Evolutionary conservation across 2,113 vertebrate genomes (phyloP).

Genomic region (Petromus typicus): DNA sequence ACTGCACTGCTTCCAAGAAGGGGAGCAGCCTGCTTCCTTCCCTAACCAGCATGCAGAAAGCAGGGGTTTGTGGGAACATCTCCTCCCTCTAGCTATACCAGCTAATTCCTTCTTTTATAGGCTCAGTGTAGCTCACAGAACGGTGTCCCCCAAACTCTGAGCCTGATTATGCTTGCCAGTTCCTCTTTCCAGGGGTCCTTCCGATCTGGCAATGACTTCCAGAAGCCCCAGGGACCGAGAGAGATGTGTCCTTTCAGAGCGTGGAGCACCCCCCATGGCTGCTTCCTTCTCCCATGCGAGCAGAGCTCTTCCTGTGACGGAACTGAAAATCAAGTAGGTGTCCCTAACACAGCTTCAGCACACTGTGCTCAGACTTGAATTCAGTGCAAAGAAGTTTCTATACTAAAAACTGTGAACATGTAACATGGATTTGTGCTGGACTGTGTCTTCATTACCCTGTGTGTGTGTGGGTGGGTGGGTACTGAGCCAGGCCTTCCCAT

Average conservation of each 20-base stretch:
- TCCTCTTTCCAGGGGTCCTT: not conserved
- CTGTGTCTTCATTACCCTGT: not conserved
- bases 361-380: not conserved
- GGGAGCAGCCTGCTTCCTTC: not conserved
- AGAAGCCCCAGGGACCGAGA: not conserved
- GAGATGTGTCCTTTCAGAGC: not conserved
- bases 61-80: not conserved
- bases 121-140: not conserved
- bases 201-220: not conserved
- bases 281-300: too few species aligned
- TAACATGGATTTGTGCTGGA: not conserved
- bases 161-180: too few species aligned
- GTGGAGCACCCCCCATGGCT: not conserved
- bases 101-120: accelerated
- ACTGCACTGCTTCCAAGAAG: not conserved
- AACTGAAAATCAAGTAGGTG: too few species aligned
- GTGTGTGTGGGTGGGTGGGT: not conserved
- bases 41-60: not conserved
- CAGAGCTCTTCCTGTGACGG: not conserved
- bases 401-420: not conserved
- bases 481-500: not conserved
- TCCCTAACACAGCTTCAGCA: not conserved
- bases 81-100: not conserved
- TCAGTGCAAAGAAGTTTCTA: not conserved
- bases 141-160: not conserved